Percentiles rank a stretch among this genome's conserved stretches.
Evolutionary conservation across 2,113 vertebrate species (phyloP).

Genomic region (Myodes glareolus): DNA sequence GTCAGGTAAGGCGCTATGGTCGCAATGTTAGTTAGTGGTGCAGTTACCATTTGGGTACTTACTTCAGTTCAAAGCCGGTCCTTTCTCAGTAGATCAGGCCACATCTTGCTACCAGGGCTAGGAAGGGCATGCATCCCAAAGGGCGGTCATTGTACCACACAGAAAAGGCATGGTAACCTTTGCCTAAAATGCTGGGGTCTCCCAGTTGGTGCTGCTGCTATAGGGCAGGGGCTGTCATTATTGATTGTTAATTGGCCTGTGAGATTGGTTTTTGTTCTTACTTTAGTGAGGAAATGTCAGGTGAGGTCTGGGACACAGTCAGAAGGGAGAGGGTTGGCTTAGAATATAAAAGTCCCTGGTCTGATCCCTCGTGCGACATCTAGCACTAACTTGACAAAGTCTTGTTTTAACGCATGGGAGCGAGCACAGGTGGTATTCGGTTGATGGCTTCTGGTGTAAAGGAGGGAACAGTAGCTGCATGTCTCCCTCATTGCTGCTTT

Average conservation of each 20-base stretch:
- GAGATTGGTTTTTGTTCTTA: not conserved
- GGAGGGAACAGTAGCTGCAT: not conserved
- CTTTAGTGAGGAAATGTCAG: not conserved
- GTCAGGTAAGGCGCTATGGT: not conserved
- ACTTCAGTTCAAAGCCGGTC: not conserved
- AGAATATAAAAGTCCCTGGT: not conserved
- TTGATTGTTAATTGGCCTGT: not conserved
- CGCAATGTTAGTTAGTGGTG: not conserved
- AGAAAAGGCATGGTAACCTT: not conserved
- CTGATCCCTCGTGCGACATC: not conserved
- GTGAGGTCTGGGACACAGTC: not conserved
- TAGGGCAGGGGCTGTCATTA: not conserved
- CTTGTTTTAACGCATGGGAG: not conserved
- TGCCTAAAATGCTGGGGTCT: not conserved
- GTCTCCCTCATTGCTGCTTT: not conserved
- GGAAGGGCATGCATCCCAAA: not conserved
- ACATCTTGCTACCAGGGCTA: not conserved
- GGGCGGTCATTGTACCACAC: not conserved
- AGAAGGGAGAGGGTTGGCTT: not conserved
- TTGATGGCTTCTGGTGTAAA: not conserved
- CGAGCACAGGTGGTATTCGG: not conserved
- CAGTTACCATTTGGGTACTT: not conserved
- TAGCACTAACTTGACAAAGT: not conserved
- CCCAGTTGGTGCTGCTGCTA: not conserved
- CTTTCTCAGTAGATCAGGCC: not conserved